Base-by-base conservation (phyloP, 37 sponge, comb jelly and placozoan species). In the Haliclona indistincta region DNA sequence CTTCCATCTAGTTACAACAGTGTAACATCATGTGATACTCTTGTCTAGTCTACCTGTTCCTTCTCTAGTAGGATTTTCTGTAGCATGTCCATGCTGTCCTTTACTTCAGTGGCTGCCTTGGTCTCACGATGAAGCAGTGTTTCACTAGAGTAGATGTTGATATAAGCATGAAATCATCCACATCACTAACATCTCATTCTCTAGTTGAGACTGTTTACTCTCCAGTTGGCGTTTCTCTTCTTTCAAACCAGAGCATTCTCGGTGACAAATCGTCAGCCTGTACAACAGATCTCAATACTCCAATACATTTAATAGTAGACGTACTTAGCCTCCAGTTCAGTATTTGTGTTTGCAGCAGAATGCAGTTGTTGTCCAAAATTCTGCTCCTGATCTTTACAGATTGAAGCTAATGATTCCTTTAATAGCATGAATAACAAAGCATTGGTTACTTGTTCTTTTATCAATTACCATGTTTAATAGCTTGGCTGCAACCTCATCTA, bases 21-120 rank as follows among this genome's bases (percentile, higher is more conserved):
- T 8, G 38, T 34, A 15, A 66, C 20, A 66, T 66, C 20, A 8
- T 36, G 11, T 38, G 6, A 36, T 33, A 34, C 20, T 6, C 8
- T 36, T 33, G 26, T 22, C 2, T 28, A 17, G 19, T 22, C 2
- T 28, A 88, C 91, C 81, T 92, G 90, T 3, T 92, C 91, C 74
- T 90, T 96, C 82, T 96, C 96, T 67, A 92, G 3, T 23, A 96
- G 38, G 35, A 94, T 86, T 60, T 36, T 81, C 77, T 96, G 94
- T 28, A 86, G 91, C 68, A 96, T 68, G 54, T 96, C 72, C 61
- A 92, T 86, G 56, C 93, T 91, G 58, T 96, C 96, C 75, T 87
- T 88, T 19, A 96, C 90, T 61, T 92, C 94, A 33, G 5, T n/a
- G 0, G 89, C 64, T 32, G 82, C 89, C 38, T 86, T 90, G 5